Conservation (phyloP, 1,140 invertebrate species). For the Littorina saxatilis region DNA sequence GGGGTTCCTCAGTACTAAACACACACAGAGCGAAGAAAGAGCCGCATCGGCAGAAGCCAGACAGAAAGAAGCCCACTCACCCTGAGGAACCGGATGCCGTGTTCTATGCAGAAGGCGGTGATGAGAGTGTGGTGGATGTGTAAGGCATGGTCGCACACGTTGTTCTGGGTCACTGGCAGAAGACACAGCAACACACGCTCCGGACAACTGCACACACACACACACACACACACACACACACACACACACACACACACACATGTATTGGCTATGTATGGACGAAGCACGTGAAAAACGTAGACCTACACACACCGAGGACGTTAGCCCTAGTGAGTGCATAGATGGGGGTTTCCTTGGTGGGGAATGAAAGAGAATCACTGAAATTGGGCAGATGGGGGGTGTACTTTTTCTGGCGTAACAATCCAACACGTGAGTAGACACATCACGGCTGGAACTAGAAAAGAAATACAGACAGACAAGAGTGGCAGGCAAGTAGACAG, state of each 20-base stretch:
- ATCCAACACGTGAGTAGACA: too few species aligned
- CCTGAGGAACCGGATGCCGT: conserved; percentile 55
- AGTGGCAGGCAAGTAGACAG: too few species aligned
- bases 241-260: conserved; percentile 3
- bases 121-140: conserved; percentile 71
- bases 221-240: conserved; percentile 11
- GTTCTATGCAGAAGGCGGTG: conserved; percentile 71
- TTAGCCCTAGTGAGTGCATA: too few species aligned
- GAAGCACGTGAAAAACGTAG: too few species aligned
- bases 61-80: neutral
- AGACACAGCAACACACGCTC: conserved; percentile 70
- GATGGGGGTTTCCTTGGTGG: too few species aligned
- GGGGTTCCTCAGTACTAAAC: neutral
- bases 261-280: too few species aligned
- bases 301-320: too few species aligned
- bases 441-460: too few species aligned
- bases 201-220: conserved; percentile 53
- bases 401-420: too few species aligned
- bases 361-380: too few species aligned
- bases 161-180: conserved; percentile 52
- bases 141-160: conserved; percentile 61
- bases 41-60: neutral
- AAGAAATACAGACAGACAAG: too few species aligned
- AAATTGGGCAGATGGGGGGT: too few species aligned
- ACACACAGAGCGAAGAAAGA: neutral